Percentiles rank a stretch among this genome's conserved stretches.
Conservation (phyloP, 2,113 vertebrate species). For the Urocolius indicus region DNA sequence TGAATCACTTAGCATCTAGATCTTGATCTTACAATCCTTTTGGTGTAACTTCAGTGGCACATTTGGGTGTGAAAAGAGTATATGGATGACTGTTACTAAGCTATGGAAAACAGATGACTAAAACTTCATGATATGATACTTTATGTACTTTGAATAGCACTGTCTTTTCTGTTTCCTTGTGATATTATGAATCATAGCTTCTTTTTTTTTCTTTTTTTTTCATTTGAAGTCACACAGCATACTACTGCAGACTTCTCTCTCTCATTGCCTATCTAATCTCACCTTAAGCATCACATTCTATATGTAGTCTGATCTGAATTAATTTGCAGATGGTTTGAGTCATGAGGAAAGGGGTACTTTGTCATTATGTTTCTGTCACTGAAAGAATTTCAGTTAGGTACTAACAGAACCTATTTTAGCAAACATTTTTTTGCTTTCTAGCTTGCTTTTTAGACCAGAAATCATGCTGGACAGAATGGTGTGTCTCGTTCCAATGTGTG, state of each 20-base stretch:
- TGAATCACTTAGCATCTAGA: background rate
- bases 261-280: background rate
- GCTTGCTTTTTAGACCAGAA: conserved; percentile 20
- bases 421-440: background rate
- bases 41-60: background rate
- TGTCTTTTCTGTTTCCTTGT: background rate
- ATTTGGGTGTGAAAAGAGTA: background rate
- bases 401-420: background rate
- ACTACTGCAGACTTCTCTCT: background rate
- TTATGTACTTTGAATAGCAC: fast-evolving
- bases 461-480: background rate
- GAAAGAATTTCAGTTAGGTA: background rate
- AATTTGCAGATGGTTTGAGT: background rate
- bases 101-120: background rate
- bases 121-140: background rate
- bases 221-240: background rate
- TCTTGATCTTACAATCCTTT: background rate
- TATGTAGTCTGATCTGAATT: background rate
- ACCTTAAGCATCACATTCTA: background rate
- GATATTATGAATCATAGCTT: background rate
- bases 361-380: background rate
- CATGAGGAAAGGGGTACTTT: background rate
- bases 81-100: background rate
- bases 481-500: conserved; percentile 22
- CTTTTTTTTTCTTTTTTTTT: background rate